Base-by-base conservation (phyloP, 2,888 invertebrate species). In the Thera britannica region DNA sequence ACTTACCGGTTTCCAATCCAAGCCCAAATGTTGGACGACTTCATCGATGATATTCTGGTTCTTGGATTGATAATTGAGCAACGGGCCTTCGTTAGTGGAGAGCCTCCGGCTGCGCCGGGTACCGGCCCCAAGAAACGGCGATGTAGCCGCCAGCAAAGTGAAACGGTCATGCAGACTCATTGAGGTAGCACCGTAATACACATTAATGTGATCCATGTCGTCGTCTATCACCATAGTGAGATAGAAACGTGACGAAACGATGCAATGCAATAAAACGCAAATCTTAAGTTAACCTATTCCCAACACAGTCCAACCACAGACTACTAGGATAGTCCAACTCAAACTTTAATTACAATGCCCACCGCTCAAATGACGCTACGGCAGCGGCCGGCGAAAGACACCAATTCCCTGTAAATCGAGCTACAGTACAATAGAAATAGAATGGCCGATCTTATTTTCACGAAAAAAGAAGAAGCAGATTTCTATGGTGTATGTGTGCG, bases 131-230 rank as follows among this genome's bases (percentile, higher is more conserved):
- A 65, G 5, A 77, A 63, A 58, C 60, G 60, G 63, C 9, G 58
- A 36, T 7, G 23, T 57, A 5, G 59, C 57, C 3, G 86, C 77
- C 62, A 91, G 71, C 68, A 89, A 70, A 7, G 89, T 85, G 65
- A 92, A 92, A 58, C 92, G 80, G 3, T 90, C 86, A 70, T 89
- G 82, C 61, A 91, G 77, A 60, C 82, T 87, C 67, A 92, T 68
- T 49, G 75, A 76, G 9, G 95, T 95, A 11, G 94, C 87, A 62
- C 90, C 91, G 46, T 94, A 63, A 34, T 36, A 86, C 69, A 91
- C 91, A 68, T 88, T 86, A 58, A 93, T 80, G 81, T 88, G 87
- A 68, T 92, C 89, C 68, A 93, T 87, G 64, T 87, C 81, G 88
- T 89, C 91, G 67, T 79, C 83, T 58, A 23, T 58, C 74, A 75